These are phyloP conservation scores for Protophormia terraenovae DNA, from an alignment of 2,888 invertebrate species.

Conservation along the genomic window DNA sequence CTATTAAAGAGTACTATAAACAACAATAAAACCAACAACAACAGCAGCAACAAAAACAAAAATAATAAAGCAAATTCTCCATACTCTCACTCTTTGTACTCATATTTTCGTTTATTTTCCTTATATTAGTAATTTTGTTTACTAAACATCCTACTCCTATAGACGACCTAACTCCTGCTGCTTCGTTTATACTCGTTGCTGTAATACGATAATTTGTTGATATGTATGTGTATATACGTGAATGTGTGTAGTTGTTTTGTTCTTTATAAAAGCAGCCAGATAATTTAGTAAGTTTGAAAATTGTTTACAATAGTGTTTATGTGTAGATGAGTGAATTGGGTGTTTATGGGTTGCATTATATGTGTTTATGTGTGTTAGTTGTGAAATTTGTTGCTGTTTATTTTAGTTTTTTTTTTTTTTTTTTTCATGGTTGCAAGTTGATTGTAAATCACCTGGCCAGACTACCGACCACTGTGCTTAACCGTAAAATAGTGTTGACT, in stretches of 20 bases:
- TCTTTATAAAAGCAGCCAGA: neutral
- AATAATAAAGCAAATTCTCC: neutral
- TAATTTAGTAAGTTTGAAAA: constrained; percentile 39
- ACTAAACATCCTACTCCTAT: neutral
- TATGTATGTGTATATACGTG: neutral
- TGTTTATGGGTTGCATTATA: neutral
- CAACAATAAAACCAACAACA: neutral
- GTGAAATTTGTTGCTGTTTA: constrained; percentile 13
- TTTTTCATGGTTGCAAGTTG: neutral
- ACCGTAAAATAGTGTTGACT: constrained; percentile 40
- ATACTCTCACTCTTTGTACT: neutral
- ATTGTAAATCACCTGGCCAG: constrained; percentile 56
- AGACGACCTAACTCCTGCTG: neutral
- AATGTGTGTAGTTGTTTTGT: neutral
- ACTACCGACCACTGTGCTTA: constrained; percentile 26
- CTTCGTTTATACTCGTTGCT: neutral
- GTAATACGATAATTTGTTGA: neutral
- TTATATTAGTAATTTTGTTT: neutral
- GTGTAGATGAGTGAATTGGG: neutral
- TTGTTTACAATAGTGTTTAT: neutral
- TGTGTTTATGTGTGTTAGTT: neutral
- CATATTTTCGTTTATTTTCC: neutral
- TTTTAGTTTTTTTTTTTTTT: no score
- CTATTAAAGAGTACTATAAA: constrained; percentile 37
- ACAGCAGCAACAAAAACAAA: neutral